Evolutionary conservation across 2,888 invertebrate genomes (phyloP).

Genomic region (Bimastos eiseni): DNA sequence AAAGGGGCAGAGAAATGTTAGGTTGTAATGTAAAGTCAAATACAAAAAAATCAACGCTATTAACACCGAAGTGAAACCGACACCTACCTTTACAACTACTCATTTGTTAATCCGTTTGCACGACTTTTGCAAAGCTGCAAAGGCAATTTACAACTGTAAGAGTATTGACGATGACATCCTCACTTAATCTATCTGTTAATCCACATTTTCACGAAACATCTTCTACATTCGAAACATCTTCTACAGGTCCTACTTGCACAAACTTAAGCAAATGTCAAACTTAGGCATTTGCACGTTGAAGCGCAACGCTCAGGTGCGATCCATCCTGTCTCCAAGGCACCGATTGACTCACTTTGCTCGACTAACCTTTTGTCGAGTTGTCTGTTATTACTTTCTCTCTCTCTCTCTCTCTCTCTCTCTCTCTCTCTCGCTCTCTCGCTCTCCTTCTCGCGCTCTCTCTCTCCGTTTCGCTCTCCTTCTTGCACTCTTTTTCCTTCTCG

Average conservation of each 20-base stretch:
- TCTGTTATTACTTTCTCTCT: no score
- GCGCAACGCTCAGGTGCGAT: background rate
- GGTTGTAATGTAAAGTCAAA: background rate
- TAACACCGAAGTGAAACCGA: background rate
- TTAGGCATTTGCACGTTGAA: background rate
- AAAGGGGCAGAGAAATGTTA: background rate
- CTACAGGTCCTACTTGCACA: no score
- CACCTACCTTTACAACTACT: background rate
- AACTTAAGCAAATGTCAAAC: background rate
- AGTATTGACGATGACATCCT: background rate
- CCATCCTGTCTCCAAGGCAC: background rate
- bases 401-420: no score
- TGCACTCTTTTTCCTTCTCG: background rate
- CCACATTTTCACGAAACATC: no score
- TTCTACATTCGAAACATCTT: no score
- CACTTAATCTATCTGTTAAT: background rate
- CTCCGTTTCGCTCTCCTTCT: no score
- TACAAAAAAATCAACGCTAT: background rate
- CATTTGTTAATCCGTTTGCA: background rate
- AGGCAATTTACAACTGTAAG: background rate
- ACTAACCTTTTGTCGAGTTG: background rate
- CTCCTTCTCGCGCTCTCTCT: no score
- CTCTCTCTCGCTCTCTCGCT: background rate
- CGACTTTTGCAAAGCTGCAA: background rate
- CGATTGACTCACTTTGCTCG: background rate